Evolutionary conservation across 2,113 vertebrate genomes (phyloP), one percentile per base, ranked within the genome.

Genomic region (Trachemys scripta): DNA sequence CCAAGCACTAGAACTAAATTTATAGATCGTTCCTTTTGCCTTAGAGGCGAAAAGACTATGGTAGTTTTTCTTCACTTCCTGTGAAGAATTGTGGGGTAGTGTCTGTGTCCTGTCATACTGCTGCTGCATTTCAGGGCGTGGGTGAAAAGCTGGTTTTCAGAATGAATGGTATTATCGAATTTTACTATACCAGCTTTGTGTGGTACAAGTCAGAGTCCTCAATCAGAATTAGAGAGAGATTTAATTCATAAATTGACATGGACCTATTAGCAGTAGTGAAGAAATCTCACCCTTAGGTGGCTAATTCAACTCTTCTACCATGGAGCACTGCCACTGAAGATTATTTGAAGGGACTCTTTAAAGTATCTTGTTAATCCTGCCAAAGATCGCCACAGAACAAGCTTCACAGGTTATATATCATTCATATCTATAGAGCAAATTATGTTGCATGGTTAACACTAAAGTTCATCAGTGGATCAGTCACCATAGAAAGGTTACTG

Each of bases 341-440:
- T 35, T 11, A 14, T 45, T n/a, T 51, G 24, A 87, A 87, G 27
- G 31, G 72, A 4, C 9, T 80, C 20, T 76, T 38, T 0, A 1
- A 75, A 93, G 88, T 4, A 78, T 19, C 0, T 11, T 45, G 12
- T 57, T 69, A 90, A 81, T n/a, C 9, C 19, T 93, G 2, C 45
- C 85, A 38, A 72, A 53, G 49, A 50, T 10, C 78, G 14, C 29
- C 29, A 57, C 0, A 5, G 3, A n/a, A 2, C 13, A 80, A 85
- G 1, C 0, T 1, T 6, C 42, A 80, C 12, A 6, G 29, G 1
- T 2, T 80, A 72, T n/a, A 38, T 38, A 79, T 87, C 57, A 84
- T 11, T 76, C 47, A 57, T 49, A 9, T 29, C 84, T 50, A 47
- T 10, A 83, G 59, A 3, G 51, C 5, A 65, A 57, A 13, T 62